Percentiles rank a stretch among this genome's conserved stretches.
Evolutionary conservation across 2,888 invertebrate genomes (phyloP).

Genomic region (Epirrita christyi): DNA sequence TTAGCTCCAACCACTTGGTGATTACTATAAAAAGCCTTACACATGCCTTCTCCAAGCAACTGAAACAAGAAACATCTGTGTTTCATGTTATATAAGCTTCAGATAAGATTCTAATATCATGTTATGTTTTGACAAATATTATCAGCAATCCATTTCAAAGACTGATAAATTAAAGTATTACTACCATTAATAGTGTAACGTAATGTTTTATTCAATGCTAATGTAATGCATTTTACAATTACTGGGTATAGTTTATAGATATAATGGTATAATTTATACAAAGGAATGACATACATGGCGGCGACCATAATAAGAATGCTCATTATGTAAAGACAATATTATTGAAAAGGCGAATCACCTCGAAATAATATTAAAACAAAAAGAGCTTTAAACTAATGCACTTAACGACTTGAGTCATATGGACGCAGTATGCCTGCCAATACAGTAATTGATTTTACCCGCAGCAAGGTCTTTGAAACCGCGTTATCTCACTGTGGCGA

Average conservation of each 20-base stretch:
- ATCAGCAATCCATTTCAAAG: conserved; percentile 10
- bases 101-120: conserved; percentile 11
- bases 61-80: conserved; percentile 16
- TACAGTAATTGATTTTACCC: conserved; percentile 72
- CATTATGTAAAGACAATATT: conserved; percentile 20
- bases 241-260: conserved; percentile 2
- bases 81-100: conserved; percentile 6
- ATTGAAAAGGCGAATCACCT: conserved; percentile 18
- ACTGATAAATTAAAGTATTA: conserved; percentile 14
- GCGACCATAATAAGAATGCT: conserved; percentile 20
- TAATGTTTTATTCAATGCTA: neutral
- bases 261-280: conserved; percentile 5
- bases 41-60: conserved; percentile 32
- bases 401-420: conserved; percentile 72
- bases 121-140: neutral
- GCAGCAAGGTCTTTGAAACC: conserved; percentile 73
- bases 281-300: conserved; percentile 19
- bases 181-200: conserved; percentile 6
- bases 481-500: conserved; percentile 66
- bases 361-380: conserved; percentile 37
- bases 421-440: conserved; percentile 75
- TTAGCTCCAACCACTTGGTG: conserved; percentile 40
- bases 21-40: conserved; percentile 28
- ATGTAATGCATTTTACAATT: conserved; percentile 10
- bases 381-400: conserved; percentile 68